phyloP scores from a whole-genome alignment of 2,113 vertebrate genomes.

The Philantomba maxwellii region DNA sequence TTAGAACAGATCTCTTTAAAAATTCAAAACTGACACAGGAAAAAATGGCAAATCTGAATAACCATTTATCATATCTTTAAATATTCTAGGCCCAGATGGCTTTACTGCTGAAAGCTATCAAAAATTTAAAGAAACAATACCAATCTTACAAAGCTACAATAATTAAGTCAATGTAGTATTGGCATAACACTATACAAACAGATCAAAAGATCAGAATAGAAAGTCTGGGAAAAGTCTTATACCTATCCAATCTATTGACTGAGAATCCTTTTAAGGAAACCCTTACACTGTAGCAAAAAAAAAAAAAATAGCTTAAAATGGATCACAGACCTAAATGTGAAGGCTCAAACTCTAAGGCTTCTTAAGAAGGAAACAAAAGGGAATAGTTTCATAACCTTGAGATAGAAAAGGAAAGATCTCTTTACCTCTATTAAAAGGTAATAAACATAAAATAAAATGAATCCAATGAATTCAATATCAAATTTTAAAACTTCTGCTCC shows the following conservation, averaged over 20 bases:
- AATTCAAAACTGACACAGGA: neutral
- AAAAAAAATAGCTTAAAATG: neutral
- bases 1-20: neutral
- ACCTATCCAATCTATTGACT: neutral
- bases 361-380: neutral
- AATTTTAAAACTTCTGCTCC: slow-evolving; percentile 9
- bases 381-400: neutral
- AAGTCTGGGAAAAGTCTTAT: neutral
- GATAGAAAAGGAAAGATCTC: neutral
- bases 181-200: neutral
- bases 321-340: neutral
- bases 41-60: neutral
- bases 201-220: neutral
- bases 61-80: neutral
- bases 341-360: neutral
- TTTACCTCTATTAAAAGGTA: neutral
- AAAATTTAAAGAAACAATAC: neutral
- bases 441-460: neutral
- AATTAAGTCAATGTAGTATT: neutral
- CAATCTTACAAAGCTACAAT: neutral
- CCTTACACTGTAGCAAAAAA: neutral
- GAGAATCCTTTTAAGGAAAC: neutral
- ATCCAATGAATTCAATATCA: neutral
- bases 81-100: neutral
- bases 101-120: neutral